These are phyloP conservation scores for Perizoma flavofasciatum DNA, from an alignment of 2,888 invertebrate species.

Conservation along the genomic window DNA sequence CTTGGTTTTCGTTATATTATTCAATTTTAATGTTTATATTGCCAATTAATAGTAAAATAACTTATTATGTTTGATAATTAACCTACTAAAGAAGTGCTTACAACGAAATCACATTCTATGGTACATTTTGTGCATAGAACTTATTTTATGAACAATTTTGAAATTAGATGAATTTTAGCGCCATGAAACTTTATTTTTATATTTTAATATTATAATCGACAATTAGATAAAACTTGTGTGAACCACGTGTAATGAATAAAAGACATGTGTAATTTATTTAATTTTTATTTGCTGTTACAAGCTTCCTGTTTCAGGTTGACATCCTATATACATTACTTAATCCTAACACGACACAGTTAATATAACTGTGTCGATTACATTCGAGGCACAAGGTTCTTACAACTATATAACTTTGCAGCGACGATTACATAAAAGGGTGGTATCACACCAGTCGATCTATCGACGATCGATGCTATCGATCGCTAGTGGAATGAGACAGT, in stretches of 20 bases:
- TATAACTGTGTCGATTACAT: conserved; percentile 63
- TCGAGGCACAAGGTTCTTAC: conserved; percentile 59
- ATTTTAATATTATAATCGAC: conserved; percentile 17
- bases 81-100: conserved; percentile 10
- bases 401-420: conserved; percentile 34
- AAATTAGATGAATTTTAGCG: conserved; percentile 8
- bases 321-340: conserved; percentile 40
- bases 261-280: conserved; percentile 24
- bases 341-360: conserved; percentile 63
- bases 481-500: too few relatives aligned
- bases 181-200: conserved; percentile 21
- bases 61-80: too few relatives aligned
- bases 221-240: conserved; percentile 8
- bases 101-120: conserved; percentile 22
- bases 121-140: neutral
- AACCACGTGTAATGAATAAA: conserved; percentile 27
- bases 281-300: conserved; percentile 34
- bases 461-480: too few relatives aligned
- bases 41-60: too few relatives aligned
- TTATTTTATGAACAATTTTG: conserved; percentile 12
- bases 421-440: conserved; percentile 28
- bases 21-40: too few relatives aligned
- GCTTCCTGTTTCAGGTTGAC: conserved; percentile 32
- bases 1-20: too few relatives aligned
- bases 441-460: too few relatives aligned